Conservation (phyloP, 2,113 vertebrate species). For the Arothron firmamentum region DNA sequence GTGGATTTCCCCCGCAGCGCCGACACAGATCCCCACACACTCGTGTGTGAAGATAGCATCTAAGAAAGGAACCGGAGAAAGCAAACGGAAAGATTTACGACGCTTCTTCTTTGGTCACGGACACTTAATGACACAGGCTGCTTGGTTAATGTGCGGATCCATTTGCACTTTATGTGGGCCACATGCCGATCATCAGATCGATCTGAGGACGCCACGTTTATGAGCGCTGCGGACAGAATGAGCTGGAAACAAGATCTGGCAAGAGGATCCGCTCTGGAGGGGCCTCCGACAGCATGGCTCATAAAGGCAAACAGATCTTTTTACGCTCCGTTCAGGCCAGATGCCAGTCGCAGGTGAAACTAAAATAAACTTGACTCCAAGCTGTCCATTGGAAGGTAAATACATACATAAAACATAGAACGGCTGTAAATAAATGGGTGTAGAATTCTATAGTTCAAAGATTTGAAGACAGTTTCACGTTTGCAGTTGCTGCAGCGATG, state of each 20-base stretch:
- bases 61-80: conserved; percentile 5
- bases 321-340: conserved; percentile 35
- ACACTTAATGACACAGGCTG: conserved; percentile 11
- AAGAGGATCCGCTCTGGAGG: not conserved
- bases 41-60: conserved; percentile 1
- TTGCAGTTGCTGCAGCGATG: not conserved
- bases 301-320: conserved; percentile 26
- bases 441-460: too few species aligned
- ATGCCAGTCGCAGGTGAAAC: conserved; percentile 24
- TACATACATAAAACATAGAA: not conserved
- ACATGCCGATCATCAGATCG: conserved; percentile 20
- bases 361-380: conserved; percentile 20
- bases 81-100: conserved; percentile 18
- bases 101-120: conserved; percentile 16
- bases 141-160: conserved; percentile 9
- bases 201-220: conserved; percentile 18
- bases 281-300: conserved; percentile 11
- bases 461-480: too few species aligned
- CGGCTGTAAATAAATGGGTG: not conserved
- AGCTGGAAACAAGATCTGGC: conserved; percentile 19
- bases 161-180: conserved; percentile 28
- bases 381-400: conserved; percentile 8
- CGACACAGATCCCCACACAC: conserved; percentile 9
- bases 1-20: not conserved
- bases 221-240: conserved; percentile 10